Evolutionary conservation across 1,140 invertebrate genomes (phyloP).

Genomic region (Rhynchophorus ferrugineus): DNA sequence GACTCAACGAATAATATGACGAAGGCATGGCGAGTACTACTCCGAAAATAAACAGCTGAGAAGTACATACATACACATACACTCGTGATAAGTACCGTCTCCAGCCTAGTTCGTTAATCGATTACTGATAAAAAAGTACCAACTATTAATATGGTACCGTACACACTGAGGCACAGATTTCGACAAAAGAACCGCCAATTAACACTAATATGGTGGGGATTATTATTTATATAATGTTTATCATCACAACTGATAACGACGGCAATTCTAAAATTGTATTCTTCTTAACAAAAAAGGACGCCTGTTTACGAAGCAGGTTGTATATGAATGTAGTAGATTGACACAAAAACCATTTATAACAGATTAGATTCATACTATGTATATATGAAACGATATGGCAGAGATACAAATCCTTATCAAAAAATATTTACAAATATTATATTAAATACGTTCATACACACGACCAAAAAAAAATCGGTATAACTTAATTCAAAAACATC

Average conservation of each 20-base stretch:
- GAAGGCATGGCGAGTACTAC: constrained; percentile 26
- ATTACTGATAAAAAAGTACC: background rate
- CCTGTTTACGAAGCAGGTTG: too few species aligned
- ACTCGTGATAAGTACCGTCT: background rate
- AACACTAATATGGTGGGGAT: background rate
- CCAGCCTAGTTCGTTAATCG: background rate
- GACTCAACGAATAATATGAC: constrained; percentile 34
- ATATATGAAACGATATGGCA: too few species aligned
- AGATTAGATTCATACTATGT: too few species aligned
- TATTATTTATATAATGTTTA: background rate
- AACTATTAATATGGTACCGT: background rate
- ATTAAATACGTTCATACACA: too few species aligned
- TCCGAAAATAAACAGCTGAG: background rate
- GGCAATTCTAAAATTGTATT: too few species aligned
- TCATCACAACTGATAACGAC: background rate
- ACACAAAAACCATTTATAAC: too few species aligned
- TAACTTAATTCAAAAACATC: too few species aligned
- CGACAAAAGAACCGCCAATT: background rate
- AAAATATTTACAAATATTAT: too few species aligned
- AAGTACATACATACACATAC: background rate
- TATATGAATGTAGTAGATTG: too few species aligned
- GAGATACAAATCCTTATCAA: too few species aligned
- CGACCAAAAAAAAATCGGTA: too few species aligned
- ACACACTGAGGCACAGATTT: background rate
- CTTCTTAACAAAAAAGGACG: too few species aligned